Conservation (phyloP, 2,888 invertebrate genomes). For the Drosophila antonietae region DNA sequence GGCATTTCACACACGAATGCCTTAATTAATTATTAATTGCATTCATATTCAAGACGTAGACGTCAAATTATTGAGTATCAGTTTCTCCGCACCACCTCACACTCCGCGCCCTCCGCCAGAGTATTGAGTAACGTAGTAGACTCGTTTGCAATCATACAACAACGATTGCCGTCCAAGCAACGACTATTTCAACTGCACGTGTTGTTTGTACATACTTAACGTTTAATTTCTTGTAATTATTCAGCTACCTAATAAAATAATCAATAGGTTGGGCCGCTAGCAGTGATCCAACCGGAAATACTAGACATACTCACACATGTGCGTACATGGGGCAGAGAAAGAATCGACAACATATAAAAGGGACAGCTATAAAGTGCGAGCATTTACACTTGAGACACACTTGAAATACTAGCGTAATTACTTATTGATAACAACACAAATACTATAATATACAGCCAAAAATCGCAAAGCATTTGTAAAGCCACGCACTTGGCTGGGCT, state of each 20-base stretch:
- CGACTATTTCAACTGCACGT: constrained; percentile 36
- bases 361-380: constrained; percentile 18
- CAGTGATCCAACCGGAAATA: constrained; percentile 70
- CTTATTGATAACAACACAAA: constrained; percentile 26
- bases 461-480: constrained; percentile 2
- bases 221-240: constrained; percentile 74
- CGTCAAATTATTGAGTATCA: constrained; percentile 38
- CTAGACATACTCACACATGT: constrained; percentile 28
- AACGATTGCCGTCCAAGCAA: constrained; percentile 1
- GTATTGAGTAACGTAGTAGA: constrained; percentile 36
- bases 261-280: constrained; percentile 51
- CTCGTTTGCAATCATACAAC: constrained; percentile 18
- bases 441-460: constrained; percentile 6
- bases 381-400: constrained; percentile 47
- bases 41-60: constrained; percentile 25
- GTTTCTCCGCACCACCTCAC: not conserved
- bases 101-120: constrained; percentile 20
- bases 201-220: constrained; percentile 27
- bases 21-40: constrained; percentile 67
- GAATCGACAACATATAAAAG: constrained; percentile 11
- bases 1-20: constrained; percentile 67
- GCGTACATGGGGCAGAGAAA: not conserved
- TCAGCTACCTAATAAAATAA: constrained; percentile 66
- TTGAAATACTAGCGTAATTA: constrained; percentile 38
- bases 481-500: constrained; percentile 16